phyloP scores from a whole-genome alignment of 2,797 vertebrate species.

The Macropus fuliginosus region DNA sequence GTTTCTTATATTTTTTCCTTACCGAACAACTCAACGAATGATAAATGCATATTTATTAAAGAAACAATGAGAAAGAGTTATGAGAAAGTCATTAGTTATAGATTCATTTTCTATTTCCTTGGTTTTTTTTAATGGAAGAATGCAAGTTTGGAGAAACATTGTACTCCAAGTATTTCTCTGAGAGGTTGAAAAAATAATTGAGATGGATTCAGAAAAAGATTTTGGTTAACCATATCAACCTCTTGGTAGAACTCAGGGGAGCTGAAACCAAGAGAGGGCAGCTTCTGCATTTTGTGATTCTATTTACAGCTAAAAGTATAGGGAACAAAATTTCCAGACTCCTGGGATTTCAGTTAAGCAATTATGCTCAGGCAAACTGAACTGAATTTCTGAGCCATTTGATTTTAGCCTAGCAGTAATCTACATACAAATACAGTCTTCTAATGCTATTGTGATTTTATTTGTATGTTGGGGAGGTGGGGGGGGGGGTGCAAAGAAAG shows the following conservation, averaged over 20 bases:
- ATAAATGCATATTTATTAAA: conserved; percentile 1
- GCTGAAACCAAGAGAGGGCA: background rate
- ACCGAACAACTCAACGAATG: background rate
- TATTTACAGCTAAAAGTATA: conserved; percentile 42
- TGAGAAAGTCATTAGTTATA: background rate
- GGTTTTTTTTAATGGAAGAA: background rate
- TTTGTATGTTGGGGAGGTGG: background rate
- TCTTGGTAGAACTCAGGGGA: background rate
- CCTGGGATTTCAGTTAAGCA: conserved; percentile 42
- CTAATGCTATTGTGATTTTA: conserved; percentile 50
- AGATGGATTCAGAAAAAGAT: background rate
- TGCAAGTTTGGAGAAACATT: background rate
- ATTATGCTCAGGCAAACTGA: conserved; percentile 49
- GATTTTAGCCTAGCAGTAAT: conserved; percentile 26
- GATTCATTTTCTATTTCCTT: background rate
- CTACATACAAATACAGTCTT: conserved; percentile 18
- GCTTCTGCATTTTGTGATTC: conserved; percentile 27
- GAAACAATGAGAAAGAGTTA: background rate
- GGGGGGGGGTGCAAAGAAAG: background rate
- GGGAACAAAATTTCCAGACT: conserved; percentile 26
- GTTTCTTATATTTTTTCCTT: conserved; percentile 30
- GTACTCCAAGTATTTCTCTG: background rate
- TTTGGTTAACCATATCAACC: background rate
- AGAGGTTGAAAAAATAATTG: background rate
- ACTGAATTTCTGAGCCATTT: conserved; percentile 37